These are phyloP conservation scores for Corythoichthys intestinalis DNA, from an alignment of 2,113 vertebrate species.

Conservation along the genomic window DNA sequence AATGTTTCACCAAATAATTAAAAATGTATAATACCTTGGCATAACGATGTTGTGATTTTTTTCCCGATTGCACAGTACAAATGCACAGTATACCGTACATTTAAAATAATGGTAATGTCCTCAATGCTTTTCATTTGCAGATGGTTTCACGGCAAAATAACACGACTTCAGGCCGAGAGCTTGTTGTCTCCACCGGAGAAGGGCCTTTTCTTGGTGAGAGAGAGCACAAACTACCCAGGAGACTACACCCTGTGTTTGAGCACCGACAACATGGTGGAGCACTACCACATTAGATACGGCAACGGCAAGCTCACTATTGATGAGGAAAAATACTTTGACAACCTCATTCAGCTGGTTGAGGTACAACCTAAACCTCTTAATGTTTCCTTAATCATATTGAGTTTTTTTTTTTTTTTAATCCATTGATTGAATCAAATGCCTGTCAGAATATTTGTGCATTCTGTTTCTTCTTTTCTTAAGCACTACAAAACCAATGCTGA, in stretches of 20 bases:
- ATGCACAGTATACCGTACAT: too few relatives aligned
- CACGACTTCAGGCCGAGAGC: conserved; percentile 85
- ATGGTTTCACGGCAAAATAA: conserved; percentile 99
- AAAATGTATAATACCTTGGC: too few relatives aligned
- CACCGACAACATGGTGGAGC: conserved; percentile 95
- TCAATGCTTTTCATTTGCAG: conserved; percentile 52
- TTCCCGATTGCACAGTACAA: too few relatives aligned
- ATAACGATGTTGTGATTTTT: too few relatives aligned
- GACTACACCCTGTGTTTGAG: conserved; percentile 98
- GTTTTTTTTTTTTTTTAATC: neutral
- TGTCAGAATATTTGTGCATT: too few relatives aligned
- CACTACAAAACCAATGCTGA: conserved; percentile 95
- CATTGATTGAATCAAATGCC: neutral
- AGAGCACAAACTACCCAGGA: conserved; percentile 96
- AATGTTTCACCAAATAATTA: too few relatives aligned
- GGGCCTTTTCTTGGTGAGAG: conserved; percentile 90
- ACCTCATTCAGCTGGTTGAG: conserved; percentile 98
- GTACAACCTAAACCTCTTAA: conserved; percentile 56
- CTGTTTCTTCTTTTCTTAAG: conserved; percentile 50
- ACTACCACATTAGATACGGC: conserved; percentile 93
- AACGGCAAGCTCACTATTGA: conserved; percentile 93
- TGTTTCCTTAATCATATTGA: neutral
- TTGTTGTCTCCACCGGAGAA: conserved; percentile 86
- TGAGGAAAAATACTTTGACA: conserved; percentile 89
- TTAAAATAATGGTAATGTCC: too few relatives aligned